phyloP scores from a whole-genome alignment of 1,140 invertebrate species.

The Drosophila insularis region DNA sequence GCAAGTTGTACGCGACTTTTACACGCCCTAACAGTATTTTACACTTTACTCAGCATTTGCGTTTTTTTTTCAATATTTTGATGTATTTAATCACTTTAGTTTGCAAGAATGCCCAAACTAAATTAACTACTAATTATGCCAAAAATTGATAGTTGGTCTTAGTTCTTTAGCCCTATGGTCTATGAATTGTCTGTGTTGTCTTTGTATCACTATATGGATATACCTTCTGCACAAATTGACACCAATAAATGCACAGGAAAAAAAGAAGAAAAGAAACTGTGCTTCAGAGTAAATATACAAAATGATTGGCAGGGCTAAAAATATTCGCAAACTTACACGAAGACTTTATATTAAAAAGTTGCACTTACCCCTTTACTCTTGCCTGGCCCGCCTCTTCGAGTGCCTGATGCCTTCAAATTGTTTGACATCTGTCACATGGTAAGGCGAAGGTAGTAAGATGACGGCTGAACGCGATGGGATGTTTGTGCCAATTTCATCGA shows the following conservation, averaged over 20 bases:
- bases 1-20: slow-evolving; percentile 1
- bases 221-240: too few species aligned
- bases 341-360: not conserved
- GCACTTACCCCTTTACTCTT: not conserved
- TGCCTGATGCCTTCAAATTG: not conserved
- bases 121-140: too few species aligned
- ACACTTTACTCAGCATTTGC: not conserved
- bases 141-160: too few species aligned
- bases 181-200: too few species aligned
- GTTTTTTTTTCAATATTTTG: not conserved
- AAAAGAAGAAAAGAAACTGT: too few species aligned
- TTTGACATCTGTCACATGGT: slow-evolving; percentile 3
- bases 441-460: not conserved
- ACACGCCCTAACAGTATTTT: slow-evolving; percentile 8
- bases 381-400: too few species aligned
- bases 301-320: not conserved
- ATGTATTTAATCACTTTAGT: too few species aligned
- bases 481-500: slow-evolving; percentile 1
- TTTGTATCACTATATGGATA: too few species aligned
- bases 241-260: too few species aligned
- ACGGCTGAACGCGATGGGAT: not conserved
- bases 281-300: too few species aligned
- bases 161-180: too few species aligned
- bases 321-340: not conserved
- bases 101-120: too few species aligned